Base-by-base conservation (phyloP, 2,113 vertebrate species). In the Odobenus rosmarus region DNA sequence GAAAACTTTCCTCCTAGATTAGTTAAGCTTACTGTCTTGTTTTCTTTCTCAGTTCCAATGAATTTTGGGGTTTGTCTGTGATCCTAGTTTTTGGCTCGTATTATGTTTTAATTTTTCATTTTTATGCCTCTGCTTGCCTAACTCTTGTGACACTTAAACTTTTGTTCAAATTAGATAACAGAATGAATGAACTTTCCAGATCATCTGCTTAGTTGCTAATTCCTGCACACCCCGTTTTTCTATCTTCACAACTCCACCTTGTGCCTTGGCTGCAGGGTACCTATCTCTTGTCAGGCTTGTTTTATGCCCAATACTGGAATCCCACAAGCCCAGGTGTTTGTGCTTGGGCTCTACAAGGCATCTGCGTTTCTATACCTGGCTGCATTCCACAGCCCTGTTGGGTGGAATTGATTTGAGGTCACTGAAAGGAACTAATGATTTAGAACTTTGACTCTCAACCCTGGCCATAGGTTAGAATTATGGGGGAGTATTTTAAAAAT, bases 161-260 rank as follows among this genome's bases (percentile, higher is more conserved):
- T 83, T 42, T 71, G 12, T 28, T 80, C 3, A 6, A 59, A n/a
- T 31, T 51, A 39, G 67, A 26, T 39, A 1, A 14, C 10, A 82
- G 36, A 15, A 62, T 13, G 36, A 15, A 62, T 13, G 2, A 2
- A 31, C 0, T 51, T 14, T 89, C 51, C 16, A 83, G 31, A 23
- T 8, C 57, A 64, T 7, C 13, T n/a, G 49, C 16, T 51, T 16
- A 57, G 19, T 33, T 77, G 10, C 53, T 23, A 11, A 2, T 51
- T 4, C 4, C 46, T 0, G 2, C 1, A 26, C 4, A 46, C 14
- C 10, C 11, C 0, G 31, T 64, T 1, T 49, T 16, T 1, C 10
- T 18, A 49, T 72, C 5, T 12, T 26, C 9, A 33, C 5, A 49
- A 31, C 26, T 69, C 10, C 9, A 19, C 4, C 23, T 64, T 24